These are phyloP conservation scores for Sinotaia quadrata DNA, from an alignment of 2,888 invertebrate species.

Conservation along the genomic window DNA sequence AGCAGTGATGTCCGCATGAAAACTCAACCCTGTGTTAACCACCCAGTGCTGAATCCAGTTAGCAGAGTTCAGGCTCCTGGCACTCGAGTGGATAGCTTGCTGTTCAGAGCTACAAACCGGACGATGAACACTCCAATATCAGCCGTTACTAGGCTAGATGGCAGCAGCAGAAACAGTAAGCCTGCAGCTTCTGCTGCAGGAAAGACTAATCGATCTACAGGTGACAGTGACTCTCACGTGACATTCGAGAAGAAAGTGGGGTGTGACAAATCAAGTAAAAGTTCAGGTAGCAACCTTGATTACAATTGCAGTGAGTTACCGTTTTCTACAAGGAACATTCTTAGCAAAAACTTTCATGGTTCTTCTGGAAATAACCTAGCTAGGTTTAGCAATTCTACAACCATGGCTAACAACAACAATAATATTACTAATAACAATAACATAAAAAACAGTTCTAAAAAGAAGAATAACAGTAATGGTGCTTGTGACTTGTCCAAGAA, in stretches of 20 bases:
- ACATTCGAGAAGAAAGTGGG: conserved; percentile 18
- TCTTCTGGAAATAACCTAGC: background rate
- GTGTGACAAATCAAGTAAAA: conserved; percentile 8
- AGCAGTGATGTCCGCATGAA: background rate
- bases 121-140: conserved; percentile 1
- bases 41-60: background rate
- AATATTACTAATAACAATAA: background rate
- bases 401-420: background rate
- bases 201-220: conserved; percentile 1
- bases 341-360: conserved; percentile 13
- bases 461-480: conserved; percentile 7
- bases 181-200: background rate
- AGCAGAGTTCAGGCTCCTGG: conserved; percentile 19
- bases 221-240: conserved; percentile 8
- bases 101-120: conserved; percentile 22
- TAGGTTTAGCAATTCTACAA: background rate
- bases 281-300: background rate
- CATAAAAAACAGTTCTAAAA: conserved; percentile 6
- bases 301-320: background rate
- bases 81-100: conserved; percentile 20
- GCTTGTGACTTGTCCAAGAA: conserved; percentile 8
- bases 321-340: conserved; percentile 18
- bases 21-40: background rate
- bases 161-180: background rate
- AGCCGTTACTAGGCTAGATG: background rate